These are phyloP conservation scores for Brassicogethes aeneus DNA, from an alignment of 2,888 invertebrate species.

Conservation along the genomic window DNA sequence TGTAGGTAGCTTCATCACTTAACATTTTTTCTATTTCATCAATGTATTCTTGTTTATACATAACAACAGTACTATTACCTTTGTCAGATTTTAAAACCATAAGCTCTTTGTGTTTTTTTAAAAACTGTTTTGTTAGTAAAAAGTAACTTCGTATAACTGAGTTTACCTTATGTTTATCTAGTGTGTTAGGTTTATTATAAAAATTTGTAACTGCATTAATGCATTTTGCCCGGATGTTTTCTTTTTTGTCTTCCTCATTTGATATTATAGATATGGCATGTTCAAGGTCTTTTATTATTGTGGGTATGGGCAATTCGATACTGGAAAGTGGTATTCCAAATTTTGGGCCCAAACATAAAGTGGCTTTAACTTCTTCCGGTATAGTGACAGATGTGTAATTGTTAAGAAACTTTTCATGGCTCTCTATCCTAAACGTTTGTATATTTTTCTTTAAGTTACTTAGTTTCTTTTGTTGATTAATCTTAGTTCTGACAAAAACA, in stretches of 20 bases:
- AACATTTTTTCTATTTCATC: constrained; percentile 2
- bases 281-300: neutral
- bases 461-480: neutral
- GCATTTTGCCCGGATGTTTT: neutral
- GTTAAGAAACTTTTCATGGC: neutral
- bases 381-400: neutral
- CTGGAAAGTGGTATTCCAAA: neutral
- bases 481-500: neutral
- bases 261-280: neutral
- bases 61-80: constrained; percentile 5
- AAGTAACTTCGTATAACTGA: neutral
- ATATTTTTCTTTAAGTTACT: neutral
- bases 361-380: neutral
- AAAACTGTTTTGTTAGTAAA: neutral
- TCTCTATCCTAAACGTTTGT: neutral
- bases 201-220: neutral
- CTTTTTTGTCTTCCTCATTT: neutral
- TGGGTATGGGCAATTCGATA: neutral
- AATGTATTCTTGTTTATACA: constrained; percentile 3
- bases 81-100: neutral
- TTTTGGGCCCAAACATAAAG: neutral
- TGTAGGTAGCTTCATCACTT: constrained; percentile 3
- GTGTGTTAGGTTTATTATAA: neutral
- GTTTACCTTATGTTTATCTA: no score
- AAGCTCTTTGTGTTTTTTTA: neutral